phyloP scores from a whole-genome alignment of 64 coral and sea anemone genomes.

The Astreopora myriophthalma region DNA sequence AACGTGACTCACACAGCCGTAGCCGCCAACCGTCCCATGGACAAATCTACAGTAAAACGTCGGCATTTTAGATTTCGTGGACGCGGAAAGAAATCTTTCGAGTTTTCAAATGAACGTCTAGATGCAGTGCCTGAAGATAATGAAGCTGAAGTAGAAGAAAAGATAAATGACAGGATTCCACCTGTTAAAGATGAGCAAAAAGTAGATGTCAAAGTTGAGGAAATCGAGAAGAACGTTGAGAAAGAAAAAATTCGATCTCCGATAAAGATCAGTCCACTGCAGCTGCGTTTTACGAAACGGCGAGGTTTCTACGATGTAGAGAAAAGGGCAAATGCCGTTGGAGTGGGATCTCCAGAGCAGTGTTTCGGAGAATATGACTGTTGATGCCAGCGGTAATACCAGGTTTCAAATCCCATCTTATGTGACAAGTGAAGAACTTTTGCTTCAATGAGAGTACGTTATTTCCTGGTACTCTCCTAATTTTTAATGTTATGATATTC shows the following conservation, averaged over 20 bases:
- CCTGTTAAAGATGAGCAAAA: not conserved
- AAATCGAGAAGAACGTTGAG: not conserved
- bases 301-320: slow-evolving; percentile 12
- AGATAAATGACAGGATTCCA: not conserved
- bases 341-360: not conserved
- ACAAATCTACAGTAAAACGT: not conserved
- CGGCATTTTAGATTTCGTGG: slow-evolving; percentile 23
- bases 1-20: not conserved
- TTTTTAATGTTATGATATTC: too few relatives aligned
- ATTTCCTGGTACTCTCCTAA: too few relatives aligned
- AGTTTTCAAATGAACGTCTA: not conserved
- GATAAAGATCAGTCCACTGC: slow-evolving; percentile 6
- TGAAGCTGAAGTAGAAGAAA: not conserved
- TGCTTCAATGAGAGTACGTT: too few relatives aligned
- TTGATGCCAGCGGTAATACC: not conserved
- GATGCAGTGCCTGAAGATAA: not conserved
- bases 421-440: too few relatives aligned
- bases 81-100: not conserved
- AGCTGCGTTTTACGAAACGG: slow-evolving; percentile 3
- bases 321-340: not conserved
- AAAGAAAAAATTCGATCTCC: not conserved
- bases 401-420: not conserved
- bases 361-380: not conserved
- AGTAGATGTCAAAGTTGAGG: not conserved
- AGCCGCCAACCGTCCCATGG: not conserved